Conservation (phyloP, 2,888 invertebrate species). For the Serripes groenlandicus region DNA sequence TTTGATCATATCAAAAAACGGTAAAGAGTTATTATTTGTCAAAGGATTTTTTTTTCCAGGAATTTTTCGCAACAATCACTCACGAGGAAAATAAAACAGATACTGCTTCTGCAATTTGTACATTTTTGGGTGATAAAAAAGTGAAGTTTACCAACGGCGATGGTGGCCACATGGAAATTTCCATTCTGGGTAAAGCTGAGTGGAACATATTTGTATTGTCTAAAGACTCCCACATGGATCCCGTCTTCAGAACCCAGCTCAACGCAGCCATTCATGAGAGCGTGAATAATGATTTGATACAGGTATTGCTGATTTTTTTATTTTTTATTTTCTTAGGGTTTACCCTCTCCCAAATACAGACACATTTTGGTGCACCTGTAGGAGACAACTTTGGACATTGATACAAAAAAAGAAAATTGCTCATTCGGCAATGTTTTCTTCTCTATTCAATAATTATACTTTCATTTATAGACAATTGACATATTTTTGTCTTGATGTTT, state of each 20-base stretch:
- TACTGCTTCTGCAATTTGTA: constrained; percentile 8
- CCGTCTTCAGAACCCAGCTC: constrained; percentile 8
- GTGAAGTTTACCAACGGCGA: constrained; percentile 41
- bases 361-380: no score
- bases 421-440: no score
- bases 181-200: constrained; percentile 25
- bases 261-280: constrained; percentile 24
- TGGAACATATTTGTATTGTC: constrained; percentile 59
- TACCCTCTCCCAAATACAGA: no score
- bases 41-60: not conserved
- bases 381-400: no score
- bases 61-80: constrained; percentile 23
- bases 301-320: no score
- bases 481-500: no score
- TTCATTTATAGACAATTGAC: no score
- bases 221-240: constrained; percentile 22
- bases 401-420: no score
- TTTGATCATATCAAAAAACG: no score
- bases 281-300: constrained; percentile 34
- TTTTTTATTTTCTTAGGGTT: no score
- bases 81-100: constrained; percentile 18
- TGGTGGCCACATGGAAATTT: not conserved
- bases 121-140: constrained; percentile 21
- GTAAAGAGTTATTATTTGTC: no score
- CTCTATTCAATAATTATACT: no score